Evolutionary conservation across 2,797 vertebrate genomes (phyloP), one percentile per base, ranked within the genome.

Genomic region (Cossypha niveicapilla): DNA sequence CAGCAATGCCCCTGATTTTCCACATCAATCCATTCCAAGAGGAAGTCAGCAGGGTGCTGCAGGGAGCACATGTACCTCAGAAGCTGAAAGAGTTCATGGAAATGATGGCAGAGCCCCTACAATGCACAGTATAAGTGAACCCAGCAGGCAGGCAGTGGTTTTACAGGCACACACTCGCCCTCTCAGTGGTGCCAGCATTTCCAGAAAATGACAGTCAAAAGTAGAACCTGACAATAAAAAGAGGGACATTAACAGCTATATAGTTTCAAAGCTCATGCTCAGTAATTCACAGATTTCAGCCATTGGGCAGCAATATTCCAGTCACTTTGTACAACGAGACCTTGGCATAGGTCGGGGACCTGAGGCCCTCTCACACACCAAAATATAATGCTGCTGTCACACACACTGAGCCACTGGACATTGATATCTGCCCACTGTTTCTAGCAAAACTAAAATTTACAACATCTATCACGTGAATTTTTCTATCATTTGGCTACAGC

Each of bases 271-370:
- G 61, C 24, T 84, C 28, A 4, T 35, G 37, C 21, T 77, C 42
- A 8, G 27, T 60, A 86, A 65, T 72, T 68, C 66, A 74, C 41
- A 74, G 17, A 74, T 74, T 88, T 80, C 70, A 91, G 66, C 62
- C 67, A 32, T 35, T 60, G 30, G 56, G 34, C 35, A 72, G 50
- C 24, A 84, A 44, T 1, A 17, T 42, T 78, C 34, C 61, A 45
- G 34, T 39, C 50, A 48, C 34, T 71, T 13, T 39, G 62, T 45
- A 18, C 37, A 71, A 34, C 50, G 63, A 77, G 83, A 67, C 14
- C 12, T 51, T 23, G 35, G 27, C 0, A 0, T 8, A 41, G 73
- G 51, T 45, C 10, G 0, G 28, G 78, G 11, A 71, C 45, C 39
- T 3, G 1, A 73, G 10, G 24, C 39, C 7, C 32, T 16, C 15